A percentile compares a stretch with the other conserved stretches of the same genome.
phyloP scores from a whole-genome alignment of 2,888 invertebrate species.

The Eugnorisma glareosa region DNA sequence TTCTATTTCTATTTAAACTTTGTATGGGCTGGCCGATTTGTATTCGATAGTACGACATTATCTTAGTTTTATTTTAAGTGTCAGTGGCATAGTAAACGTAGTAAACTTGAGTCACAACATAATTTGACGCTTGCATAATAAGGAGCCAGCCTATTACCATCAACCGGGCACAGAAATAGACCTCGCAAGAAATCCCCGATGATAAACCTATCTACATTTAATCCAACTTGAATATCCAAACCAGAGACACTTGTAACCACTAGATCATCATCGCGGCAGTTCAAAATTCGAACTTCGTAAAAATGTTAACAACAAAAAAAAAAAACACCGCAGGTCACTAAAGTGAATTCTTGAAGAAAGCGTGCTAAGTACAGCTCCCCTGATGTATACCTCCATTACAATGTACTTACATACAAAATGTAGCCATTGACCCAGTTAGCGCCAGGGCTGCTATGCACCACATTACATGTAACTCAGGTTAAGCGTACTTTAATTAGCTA shows the following conservation, averaged over 20 bases:
- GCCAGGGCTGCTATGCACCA: constrained; percentile 49
- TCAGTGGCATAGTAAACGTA: not conserved
- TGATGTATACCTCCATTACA: constrained; percentile 62
- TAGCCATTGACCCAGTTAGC: constrained; percentile 61
- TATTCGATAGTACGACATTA: too few species aligned
- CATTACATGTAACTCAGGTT: constrained; percentile 48
- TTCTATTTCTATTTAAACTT: too few species aligned
- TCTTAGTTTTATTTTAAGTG: not conserved
- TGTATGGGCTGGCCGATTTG: not conserved
- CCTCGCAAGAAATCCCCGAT: not conserved
- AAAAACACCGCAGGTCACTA: constrained; percentile 21
- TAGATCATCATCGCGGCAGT: not conserved
- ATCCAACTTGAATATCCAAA: not conserved
- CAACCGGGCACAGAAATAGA: not conserved
- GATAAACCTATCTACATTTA: too few species aligned
- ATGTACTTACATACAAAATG: constrained; percentile 66
- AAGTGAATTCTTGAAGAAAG: constrained; percentile 54
- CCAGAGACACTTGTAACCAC: not conserved
- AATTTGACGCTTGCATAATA: not conserved
- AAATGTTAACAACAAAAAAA: constrained; percentile 1
- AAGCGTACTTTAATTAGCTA: constrained; percentile 53
- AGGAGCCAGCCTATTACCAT: not conserved
- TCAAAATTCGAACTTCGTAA: not conserved
- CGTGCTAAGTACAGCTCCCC: constrained; percentile 36
- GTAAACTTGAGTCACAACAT: not conserved